phyloP scores from a whole-genome alignment of 1,140 invertebrate genomes.

The Neodiprion fabricii region DNA sequence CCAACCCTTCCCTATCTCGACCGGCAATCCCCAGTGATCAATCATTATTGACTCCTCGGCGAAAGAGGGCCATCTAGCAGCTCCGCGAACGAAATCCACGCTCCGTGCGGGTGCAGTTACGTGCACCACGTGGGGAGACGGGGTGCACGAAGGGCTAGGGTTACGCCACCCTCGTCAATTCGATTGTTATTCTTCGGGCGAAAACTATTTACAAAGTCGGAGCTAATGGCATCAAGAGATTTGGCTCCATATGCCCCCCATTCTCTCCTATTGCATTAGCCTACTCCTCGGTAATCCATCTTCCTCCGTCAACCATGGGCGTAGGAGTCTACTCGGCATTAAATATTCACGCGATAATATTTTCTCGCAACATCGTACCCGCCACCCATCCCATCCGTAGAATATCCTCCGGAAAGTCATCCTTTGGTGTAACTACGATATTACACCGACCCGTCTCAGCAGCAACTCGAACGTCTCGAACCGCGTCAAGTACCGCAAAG shows the following conservation, averaged over 20 bases:
- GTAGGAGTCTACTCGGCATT: slow-evolving; percentile 15
- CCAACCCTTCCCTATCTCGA: slow-evolving; percentile 5
- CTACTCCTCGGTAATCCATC: slow-evolving; percentile 33
- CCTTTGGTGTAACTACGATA: background rate
- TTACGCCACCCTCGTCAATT: slow-evolving; percentile 25
- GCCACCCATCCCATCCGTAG: slow-evolving; percentile 16
- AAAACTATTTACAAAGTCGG: slow-evolving; percentile 60
- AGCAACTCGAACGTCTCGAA: no score
- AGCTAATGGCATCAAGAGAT: slow-evolving; percentile 57
- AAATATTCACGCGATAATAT: background rate
- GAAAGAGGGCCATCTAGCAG: slow-evolving; percentile 15
- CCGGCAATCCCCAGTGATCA: slow-evolving; percentile 47
- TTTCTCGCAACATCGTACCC: background rate
- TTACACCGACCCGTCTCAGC: background rate
- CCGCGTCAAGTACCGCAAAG: no score
- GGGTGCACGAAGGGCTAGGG: slow-evolving; percentile 26
- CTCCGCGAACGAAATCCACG: background rate
- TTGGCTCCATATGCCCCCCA: slow-evolving; percentile 43
- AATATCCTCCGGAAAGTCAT: background rate
- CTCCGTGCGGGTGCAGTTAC: slow-evolving; percentile 33
- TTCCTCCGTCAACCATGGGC: slow-evolving; percentile 27
- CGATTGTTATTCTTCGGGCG: slow-evolving; percentile 54
- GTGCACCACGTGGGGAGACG: slow-evolving; percentile 33
- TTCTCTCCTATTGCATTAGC: slow-evolving; percentile 33
- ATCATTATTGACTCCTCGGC: slow-evolving; percentile 47